phyloP scores from a whole-genome alignment of 2,797 vertebrate species.

The Fistularia tabacaria region DNA sequence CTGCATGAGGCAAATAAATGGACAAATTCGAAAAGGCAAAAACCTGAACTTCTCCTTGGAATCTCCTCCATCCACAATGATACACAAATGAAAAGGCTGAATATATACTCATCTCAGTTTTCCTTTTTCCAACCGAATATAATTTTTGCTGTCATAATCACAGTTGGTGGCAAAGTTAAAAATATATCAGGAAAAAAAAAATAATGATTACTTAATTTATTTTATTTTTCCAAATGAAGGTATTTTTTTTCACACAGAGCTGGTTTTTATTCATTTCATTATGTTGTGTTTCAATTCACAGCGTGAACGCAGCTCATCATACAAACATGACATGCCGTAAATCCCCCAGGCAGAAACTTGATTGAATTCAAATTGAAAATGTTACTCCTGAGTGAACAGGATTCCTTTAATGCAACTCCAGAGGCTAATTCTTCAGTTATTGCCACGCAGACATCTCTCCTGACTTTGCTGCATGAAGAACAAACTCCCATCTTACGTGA shows the following conservation, averaged over 20 bases:
- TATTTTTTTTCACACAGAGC: too few species aligned
- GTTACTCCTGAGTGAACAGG: neutral
- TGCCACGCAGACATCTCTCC: slow-evolving; percentile 1
- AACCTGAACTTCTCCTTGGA: too few species aligned
- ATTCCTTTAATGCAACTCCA: neutral
- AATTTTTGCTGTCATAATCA: neutral
- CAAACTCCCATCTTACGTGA: too few species aligned
- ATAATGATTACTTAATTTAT: too few species aligned
- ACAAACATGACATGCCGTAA: neutral
- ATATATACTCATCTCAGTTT: neutral
- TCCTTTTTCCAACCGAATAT: neutral
- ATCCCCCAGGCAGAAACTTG: neutral
- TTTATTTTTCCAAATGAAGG: too few species aligned
- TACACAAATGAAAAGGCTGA: too few species aligned
- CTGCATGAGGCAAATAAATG: too few species aligned
- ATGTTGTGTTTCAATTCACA: neutral
- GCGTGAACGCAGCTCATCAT: neutral
- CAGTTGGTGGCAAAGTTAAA: neutral
- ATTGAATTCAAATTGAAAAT: neutral
- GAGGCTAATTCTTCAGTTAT: neutral
- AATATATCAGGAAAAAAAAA: neutral
- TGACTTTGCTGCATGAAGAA: slow-evolving; percentile 3
- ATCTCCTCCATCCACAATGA: too few species aligned
- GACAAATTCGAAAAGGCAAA: too few species aligned
- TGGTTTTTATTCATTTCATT: neutral